phyloP scores from a whole-genome alignment of 2,113 vertebrate genomes.

The Ictidomys tridecemlineatus region DNA sequence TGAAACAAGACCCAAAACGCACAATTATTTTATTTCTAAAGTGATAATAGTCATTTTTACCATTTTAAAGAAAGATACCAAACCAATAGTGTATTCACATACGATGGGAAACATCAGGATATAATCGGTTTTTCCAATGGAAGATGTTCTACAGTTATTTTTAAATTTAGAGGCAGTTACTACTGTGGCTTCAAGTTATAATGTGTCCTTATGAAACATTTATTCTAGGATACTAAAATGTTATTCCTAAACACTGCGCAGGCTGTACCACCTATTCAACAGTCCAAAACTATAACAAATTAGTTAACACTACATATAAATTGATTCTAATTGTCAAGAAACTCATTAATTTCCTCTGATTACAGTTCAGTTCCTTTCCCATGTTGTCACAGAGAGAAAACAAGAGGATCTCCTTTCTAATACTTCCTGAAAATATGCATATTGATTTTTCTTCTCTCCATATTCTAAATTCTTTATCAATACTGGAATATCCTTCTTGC shows the following conservation, averaged over 20 bases:
- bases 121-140: background rate
- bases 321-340: constrained; percentile 11
- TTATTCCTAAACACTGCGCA: constrained; percentile 4
- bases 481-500: background rate
- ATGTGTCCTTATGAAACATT: constrained; percentile 4
- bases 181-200: constrained; percentile 8
- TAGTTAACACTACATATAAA: constrained; percentile 18
- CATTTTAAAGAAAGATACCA: background rate
- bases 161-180: background rate
- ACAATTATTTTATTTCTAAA: background rate
- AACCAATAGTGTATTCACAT: background rate
- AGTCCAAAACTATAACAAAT: background rate
- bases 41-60: background rate
- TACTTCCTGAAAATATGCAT: background rate
- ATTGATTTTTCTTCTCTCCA: background rate
- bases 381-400: background rate
- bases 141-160: background rate
- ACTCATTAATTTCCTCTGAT: background rate
- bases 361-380: constrained; percentile 13
- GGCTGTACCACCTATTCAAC: background rate
- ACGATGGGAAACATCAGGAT: constrained; percentile 25
- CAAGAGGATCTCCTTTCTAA: background rate
- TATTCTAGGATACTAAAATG: background rate
- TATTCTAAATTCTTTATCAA: background rate
- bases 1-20: constrained; percentile 66